A percentile compares a stretch with the other conserved stretches of the same genome.
Evolutionary conservation across 1,140 invertebrate species (phyloP).

Genomic region (Berghia stephanieae): DNA sequence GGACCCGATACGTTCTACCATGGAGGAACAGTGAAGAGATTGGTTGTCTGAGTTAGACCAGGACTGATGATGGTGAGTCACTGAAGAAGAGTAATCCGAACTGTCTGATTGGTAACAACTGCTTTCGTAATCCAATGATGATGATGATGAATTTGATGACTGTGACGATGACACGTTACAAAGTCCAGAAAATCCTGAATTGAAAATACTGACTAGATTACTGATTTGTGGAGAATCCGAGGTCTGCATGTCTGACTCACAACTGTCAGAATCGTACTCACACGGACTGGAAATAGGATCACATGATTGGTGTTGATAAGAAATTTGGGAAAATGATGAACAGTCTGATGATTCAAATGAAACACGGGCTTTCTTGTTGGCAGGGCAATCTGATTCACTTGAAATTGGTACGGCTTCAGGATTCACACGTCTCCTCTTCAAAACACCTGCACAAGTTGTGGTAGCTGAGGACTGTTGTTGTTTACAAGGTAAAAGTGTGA

Average conservation of each 20-base stretch:
- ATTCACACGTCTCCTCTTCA: constrained; percentile 37
- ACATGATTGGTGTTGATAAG: constrained; percentile 16
- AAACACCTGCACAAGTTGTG: constrained; percentile 16
- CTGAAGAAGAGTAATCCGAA: not conserved
- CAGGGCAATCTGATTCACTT: constrained; percentile 31
- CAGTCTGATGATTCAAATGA: constrained; percentile 16
- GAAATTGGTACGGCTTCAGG: no score
- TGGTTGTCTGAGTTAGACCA: not conserved
- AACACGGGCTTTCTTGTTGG: constrained; percentile 37
- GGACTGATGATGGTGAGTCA: not conserved
- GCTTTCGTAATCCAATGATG: no score
- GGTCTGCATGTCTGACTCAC: constrained; percentile 47
- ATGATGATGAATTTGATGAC: not conserved
- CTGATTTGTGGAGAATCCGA: constrained; percentile 53
- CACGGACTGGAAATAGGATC: constrained; percentile 6
- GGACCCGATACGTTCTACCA: not conserved
- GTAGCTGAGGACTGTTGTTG: no score
- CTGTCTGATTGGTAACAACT: constrained; percentile 18
- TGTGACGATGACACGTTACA: constrained; percentile 39
- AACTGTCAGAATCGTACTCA: constrained; percentile 12
- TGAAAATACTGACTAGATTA: constrained; percentile 60
- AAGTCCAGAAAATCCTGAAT: constrained; percentile 56
- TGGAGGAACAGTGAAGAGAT: not conserved
- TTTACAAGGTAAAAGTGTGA: not conserved
- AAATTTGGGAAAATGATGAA: no score